phyloP scores from a whole-genome alignment of 2,888 invertebrate genomes.

The Synanthedon tipuliformis region DNA sequence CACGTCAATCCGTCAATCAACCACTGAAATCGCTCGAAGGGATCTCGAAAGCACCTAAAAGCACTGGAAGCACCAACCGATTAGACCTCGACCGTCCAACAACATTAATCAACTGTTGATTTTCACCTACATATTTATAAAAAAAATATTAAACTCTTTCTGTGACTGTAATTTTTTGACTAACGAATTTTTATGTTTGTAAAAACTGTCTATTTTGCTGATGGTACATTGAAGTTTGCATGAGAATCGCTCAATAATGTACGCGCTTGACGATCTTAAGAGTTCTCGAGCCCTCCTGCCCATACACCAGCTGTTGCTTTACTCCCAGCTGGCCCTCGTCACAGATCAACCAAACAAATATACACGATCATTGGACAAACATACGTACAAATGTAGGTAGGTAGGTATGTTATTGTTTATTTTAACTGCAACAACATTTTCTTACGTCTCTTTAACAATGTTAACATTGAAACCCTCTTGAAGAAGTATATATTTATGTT shows the following conservation, averaged over 20 bases:
- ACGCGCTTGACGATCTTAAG: constrained; percentile 27
- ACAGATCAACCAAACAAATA: constrained; percentile 31
- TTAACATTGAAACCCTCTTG: too few species aligned
- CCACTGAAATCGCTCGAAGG: too few species aligned
- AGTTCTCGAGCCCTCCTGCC: constrained; percentile 21
- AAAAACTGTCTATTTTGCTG: neutral
- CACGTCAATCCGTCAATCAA: too few species aligned
- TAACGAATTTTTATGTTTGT: too few species aligned
- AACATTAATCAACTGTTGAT: too few species aligned
- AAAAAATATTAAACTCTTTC: too few species aligned
- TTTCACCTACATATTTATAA: too few species aligned
- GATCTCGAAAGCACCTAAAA: too few species aligned
- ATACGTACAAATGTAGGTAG: constrained; percentile 23
- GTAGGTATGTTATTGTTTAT: constrained; percentile 31
- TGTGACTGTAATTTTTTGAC: too few species aligned
- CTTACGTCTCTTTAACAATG: constrained; percentile 7
- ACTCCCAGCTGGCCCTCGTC: constrained; percentile 43
- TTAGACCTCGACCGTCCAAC: too few species aligned
- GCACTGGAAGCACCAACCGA: too few species aligned
- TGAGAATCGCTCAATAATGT: constrained; percentile 20
- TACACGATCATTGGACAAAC: constrained; percentile 45
- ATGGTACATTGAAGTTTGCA: constrained; percentile 22
- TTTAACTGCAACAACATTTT: constrained; percentile 37
- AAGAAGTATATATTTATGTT: too few species aligned
- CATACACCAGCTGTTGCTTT: constrained; percentile 35